phyloP scores from a whole-genome alignment of 2,888 invertebrate genomes.

The Oscheius sp. region DNA sequence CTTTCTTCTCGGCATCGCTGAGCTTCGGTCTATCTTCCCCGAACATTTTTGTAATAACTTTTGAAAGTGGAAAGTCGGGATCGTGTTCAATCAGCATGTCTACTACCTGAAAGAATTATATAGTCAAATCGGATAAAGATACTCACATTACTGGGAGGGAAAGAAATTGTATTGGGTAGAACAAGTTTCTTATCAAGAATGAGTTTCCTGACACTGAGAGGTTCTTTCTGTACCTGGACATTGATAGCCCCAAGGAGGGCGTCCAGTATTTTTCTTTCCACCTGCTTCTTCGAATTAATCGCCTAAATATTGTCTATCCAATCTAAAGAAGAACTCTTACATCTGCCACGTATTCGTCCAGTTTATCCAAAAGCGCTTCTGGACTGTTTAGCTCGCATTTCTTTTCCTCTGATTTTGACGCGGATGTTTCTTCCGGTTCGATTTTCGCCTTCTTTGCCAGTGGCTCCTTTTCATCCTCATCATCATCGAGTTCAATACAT shows the following conservation, averaged over 20 bases:
- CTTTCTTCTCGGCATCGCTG: conserved; percentile 62
- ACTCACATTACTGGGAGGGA: conserved; percentile 58
- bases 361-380: conserved; percentile 54
- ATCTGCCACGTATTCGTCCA: conserved; percentile 57
- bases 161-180: conserved; percentile 67
- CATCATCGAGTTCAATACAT: conserved; percentile 54
- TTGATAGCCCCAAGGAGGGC: conserved; percentile 66
- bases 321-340: conserved; percentile 9
- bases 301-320: conserved; percentile 34
- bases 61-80: conserved; percentile 58
- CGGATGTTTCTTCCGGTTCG: conserved; percentile 1
- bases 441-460: conserved; percentile 32
- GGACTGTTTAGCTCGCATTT: conserved; percentile 53
- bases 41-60: conserved; percentile 62
- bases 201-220: conserved; percentile 62
- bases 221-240: conserved; percentile 65
- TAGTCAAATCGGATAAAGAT: not conserved
- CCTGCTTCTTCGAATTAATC: conserved; percentile 43
- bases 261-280: conserved; percentile 64
- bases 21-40: conserved; percentile 63
- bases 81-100: conserved; percentile 69
- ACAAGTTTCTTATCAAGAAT: conserved; percentile 68
- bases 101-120: conserved; percentile 47
- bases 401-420: conserved; percentile 36
- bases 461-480: conserved; percentile 34